phyloP scores from a whole-genome alignment of 2,888 invertebrate genomes.

The Imbricaverruca yamaguchii region DNA sequence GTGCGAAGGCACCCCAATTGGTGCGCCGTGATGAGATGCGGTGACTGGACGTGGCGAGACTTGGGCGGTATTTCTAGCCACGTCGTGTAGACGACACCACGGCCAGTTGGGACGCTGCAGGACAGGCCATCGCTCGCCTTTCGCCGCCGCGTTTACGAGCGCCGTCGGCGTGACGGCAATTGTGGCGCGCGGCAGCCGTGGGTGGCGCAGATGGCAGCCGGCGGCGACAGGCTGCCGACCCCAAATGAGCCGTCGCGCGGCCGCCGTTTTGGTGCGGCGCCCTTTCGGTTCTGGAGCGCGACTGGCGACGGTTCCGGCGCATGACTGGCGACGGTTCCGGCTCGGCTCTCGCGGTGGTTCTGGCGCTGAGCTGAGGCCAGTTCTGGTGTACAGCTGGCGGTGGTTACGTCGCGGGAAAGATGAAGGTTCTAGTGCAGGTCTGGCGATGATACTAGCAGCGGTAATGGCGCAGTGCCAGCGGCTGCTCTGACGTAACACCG shows the following conservation, averaged over 20 bases:
- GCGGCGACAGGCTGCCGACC: not conserved
- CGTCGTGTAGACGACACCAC: no score
- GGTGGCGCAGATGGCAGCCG: not conserved
- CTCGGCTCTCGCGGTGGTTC: not conserved
- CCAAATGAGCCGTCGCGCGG: not conserved
- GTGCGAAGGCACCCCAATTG: no score
- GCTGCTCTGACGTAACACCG: no score
- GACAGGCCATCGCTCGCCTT: not conserved
- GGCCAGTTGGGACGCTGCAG: not conserved
- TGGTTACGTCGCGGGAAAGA: not conserved
- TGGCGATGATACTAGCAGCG: no score
- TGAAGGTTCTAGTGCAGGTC: no score
- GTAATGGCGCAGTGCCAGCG: no score
- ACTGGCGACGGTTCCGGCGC: not conserved
- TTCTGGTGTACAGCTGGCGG: not conserved
- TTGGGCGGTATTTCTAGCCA: no score
- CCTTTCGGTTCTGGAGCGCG: not conserved
- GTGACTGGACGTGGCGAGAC: no score
- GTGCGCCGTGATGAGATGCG: no score
- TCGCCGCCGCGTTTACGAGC: not conserved
- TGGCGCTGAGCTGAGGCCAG: not conserved
- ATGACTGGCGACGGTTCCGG: not conserved
- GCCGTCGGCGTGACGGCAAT: not conserved
- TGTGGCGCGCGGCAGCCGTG: not conserved
- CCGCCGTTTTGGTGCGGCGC: not conserved